Percentiles rank a stretch among this genome's conserved stretches.
phyloP scores from a whole-genome alignment of 2,113 vertebrate species.

The Clarias magur region DNA sequence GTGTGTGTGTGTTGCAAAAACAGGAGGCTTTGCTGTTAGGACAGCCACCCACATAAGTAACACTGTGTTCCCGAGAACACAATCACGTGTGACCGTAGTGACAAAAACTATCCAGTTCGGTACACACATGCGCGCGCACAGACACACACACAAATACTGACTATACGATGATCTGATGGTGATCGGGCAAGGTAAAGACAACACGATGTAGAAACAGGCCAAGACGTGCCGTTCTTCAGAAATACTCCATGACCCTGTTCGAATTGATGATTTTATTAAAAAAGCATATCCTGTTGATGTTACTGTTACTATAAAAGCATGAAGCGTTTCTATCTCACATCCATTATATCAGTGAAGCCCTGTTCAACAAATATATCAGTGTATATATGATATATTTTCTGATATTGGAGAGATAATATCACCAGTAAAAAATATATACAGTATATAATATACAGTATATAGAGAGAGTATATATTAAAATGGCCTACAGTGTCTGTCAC shows the following conservation, averaged over 20 bases:
- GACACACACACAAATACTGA: not conserved
- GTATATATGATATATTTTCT: not conserved
- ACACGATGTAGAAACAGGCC: not conserved
- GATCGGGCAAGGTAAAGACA: not conserved
- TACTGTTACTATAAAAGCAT: not conserved
- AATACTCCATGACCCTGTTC: not conserved
- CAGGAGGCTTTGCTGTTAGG: constrained; percentile 1
- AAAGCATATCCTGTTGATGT: not conserved
- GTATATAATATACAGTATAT: too few species aligned
- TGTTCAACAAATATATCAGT: not conserved
- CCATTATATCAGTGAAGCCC: not conserved
- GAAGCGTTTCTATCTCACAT: not conserved
- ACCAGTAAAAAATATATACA: not conserved
- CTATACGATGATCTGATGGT: not conserved
- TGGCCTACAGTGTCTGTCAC: not conserved
- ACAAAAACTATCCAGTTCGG: not conserved
- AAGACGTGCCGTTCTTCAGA: not conserved
- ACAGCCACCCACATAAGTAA: constrained; percentile 2
- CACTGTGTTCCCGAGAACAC: not conserved
- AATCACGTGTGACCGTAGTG: constrained; percentile 4
- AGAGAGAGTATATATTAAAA: not conserved
- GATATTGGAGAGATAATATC: not conserved
- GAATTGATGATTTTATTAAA: not conserved
- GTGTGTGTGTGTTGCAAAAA: constrained; percentile 26
- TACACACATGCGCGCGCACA: too few species aligned